These are phyloP conservation scores for Nesospiza acunhae DNA, from an alignment of 2,113 vertebrate genomes.

Conservation along the genomic window DNA sequence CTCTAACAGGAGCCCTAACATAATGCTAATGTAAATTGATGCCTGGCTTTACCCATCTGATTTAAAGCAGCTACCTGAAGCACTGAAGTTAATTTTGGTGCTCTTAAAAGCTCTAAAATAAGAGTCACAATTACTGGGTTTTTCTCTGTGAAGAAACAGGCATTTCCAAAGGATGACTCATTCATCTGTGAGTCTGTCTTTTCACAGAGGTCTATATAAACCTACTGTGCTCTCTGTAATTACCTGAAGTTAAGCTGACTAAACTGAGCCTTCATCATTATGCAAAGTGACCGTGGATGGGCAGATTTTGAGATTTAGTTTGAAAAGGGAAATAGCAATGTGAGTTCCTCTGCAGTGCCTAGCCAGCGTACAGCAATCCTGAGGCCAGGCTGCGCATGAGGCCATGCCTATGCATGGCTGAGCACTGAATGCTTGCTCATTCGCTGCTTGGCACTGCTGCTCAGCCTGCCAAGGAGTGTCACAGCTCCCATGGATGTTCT, in stretches of 20 bases:
- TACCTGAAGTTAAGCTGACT: not conserved
- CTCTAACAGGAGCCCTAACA: not conserved
- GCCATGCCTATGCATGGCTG: not conserved
- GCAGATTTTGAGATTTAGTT: not conserved
- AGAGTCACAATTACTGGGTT: not conserved
- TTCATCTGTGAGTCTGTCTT: not conserved
- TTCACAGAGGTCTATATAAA: not conserved
- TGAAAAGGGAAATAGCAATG: not conserved
- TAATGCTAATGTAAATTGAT: not conserved
- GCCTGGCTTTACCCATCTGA: not conserved
- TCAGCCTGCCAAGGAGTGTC: constrained; percentile 37
- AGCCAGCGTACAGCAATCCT: not conserved
- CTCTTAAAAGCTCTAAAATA: not conserved
- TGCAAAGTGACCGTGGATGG: not conserved
- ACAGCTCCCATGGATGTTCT: not conserved
- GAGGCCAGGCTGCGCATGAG: not conserved
- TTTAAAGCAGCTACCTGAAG: not conserved
- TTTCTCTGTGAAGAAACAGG: not conserved
- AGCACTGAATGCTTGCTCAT: not conserved
- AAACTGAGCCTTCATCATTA: not conserved
- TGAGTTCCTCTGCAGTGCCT: not conserved
- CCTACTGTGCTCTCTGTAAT: not conserved
- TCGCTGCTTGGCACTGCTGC: not conserved
- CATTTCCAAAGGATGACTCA: not conserved
- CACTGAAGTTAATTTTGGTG: not conserved